Evolutionary conservation across 2,888 invertebrate species (phyloP), one percentile per base, ranked within the genome.

Genomic region (Chaitophorus viminalis): DNA sequence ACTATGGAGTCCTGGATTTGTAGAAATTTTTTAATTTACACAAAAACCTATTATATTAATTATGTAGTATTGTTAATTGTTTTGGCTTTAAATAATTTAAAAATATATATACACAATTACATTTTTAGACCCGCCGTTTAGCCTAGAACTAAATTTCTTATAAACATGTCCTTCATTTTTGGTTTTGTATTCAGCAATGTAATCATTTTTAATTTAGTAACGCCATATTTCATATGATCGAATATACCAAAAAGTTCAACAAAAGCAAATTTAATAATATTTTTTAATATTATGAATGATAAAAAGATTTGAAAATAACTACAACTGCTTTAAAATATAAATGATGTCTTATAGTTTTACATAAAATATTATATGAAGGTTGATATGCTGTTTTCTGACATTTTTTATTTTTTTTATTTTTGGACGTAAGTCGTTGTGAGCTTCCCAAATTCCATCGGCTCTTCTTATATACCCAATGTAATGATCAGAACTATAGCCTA

Each of bases 381-480:
- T n/a, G n/a, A n/a, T n/a, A n/a, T n/a, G n/a, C n/a, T n/a, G n/a
- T n/a, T n/a, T n/a, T n/a, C n/a, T n/a, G n/a, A n/a, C n/a, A n/a
- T n/a, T n/a, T n/a, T n/a, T n/a, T n/a, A n/a, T n/a, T n/a, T n/a
- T n/a, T n/a, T n/a, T 29, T n/a, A n/a, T n/a, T n/a, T n/a, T n/a
- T n/a, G n/a, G n/a, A n/a, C n/a, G n/a, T n/a, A n/a, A n/a, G n/a
- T 72, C 31, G 33, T 72, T 72, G 72, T 72, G 72, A 72, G 31
- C 33, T 70, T 77, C 52, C 77, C 77, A 77, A 39, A 77, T 39
- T 77, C 77, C 46, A 77, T 39, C 52, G 52, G 77, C 77, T 31
- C 77, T 77, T 60, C 78, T 78, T 52, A 52, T 17, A 78, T 78
- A 78, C 31, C 29, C 78, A 52, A 78, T 60, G n/a, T 78, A 78